Evolutionary conservation across 2,797 vertebrate genomes (phyloP), one percentile per base, ranked within the genome.

Genomic region (Myripristis jacobus): DNA sequence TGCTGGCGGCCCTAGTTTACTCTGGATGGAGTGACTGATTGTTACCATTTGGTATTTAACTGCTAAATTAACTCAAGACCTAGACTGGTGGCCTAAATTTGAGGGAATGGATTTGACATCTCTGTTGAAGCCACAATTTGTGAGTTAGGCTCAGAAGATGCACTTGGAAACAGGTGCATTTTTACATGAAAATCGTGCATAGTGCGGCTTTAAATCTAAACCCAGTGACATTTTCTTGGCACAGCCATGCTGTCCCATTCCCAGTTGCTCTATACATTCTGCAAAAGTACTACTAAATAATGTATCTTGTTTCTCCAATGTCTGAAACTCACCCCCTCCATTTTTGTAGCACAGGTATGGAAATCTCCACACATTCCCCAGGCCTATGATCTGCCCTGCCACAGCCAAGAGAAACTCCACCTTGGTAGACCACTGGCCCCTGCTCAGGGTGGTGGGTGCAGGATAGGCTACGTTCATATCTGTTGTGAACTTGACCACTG

Each of bases 291-390:
- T 12, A 44, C n/a, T 57, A 6, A 46, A 12, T 1, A 57, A 31
- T 51, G 29, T 38, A 27, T 1, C 3, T 6, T 3, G 0, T n/a
- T 18, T 25, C 31, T 52, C 2, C 3, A 34, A 11, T 7, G 2
- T 29, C 16, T 13, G 2, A 65, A 48, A 87, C 91, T 88, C 61
- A 94, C 94, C 94, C 66, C 94, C 94, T 83, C 94, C 94, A 59
- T 95, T 95, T 86, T 94, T 95, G 89, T 94, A 95, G 88, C 94
- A 95, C 74, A 95, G 77, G 69, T 95, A 95, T 41, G 94, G 94
- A 70, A 95, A 95, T 74, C 94, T 84, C 94, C 94, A 95, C 52
- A 95, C 93, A 63, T 95, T 95, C 81, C 94, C 94, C 0, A 95
- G 79, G 6, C 94, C 94, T n/a, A 95, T 90, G 74, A 95, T 95